Base-by-base conservation (phyloP, 2,113 vertebrate genomes). In the Antennarius striatus region DNA sequence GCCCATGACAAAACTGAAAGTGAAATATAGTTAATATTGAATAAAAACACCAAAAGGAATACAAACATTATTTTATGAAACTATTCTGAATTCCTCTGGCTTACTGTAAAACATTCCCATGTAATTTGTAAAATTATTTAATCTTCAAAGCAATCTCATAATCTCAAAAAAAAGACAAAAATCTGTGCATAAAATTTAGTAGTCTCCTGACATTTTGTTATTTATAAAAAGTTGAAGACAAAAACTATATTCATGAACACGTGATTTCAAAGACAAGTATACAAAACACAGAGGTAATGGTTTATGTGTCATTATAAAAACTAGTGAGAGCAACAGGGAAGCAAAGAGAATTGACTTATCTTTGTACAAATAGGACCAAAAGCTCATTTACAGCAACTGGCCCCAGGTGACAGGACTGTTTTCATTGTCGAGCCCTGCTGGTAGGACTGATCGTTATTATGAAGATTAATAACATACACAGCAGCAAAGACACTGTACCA, bases 401-500 rank as follows among this genome's bases (percentile, higher is more conserved):
- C 70, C 62, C 45, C 5, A 0, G 64, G 76, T 77, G 45, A 81
- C 47, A 67, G 60, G 74, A 67, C 54, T 57, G 68, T 67, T 68
- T 56, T 73, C 66, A 56, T 67, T 70, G 68, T 75, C 49, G 66
- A 52, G 60, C 45, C 36, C 57, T 59, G 52, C 82, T 42, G 22
- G 50, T 73, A 66, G 62, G 16, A 64, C 51, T 78, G 63, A 82
- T 84, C 77, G 58, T 61, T 65, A 75, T 75, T 61, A 69, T 79
- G 65, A 72, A 75, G 63, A 81, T 56, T 56, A 81, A 86, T 79
- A 72, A 78, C 66, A 72, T 17, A 76, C 10, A 66, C 39, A 56
- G 53, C 17, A 65, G 75, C 63, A 56, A 63, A 65, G 52, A 73
- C 30, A 56, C 55, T 52, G 62, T 8, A 71, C 76, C 63, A 73